Evolutionary conservation across 2,888 invertebrate species (phyloP), one percentile per base, ranked within the genome.

Genomic region (Volucella inflata): DNA sequence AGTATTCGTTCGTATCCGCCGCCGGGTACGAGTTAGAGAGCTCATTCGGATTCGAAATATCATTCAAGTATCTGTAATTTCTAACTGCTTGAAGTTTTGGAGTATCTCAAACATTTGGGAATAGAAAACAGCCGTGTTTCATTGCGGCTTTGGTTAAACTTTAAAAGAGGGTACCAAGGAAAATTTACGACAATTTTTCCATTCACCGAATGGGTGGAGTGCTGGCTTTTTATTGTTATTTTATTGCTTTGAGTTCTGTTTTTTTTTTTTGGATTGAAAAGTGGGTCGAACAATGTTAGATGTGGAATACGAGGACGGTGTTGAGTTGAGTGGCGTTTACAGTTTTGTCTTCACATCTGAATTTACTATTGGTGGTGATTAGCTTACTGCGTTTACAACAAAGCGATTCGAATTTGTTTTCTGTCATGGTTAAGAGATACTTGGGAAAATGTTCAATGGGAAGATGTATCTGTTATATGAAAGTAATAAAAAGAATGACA

Each of bases 211-310:
- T 67, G 53, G 75, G 21, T 55, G 70, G 65, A 67, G 79, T 79
- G 59, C 79, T 79, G 70, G 70, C 70, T 84, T 79, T 30, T 84
- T 84, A 84, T 79, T 84, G 75, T 40, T 16, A 64, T 84, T 84
- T 84, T 79, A 79, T 79, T 65, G 79, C 79, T 60, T 16, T 8
- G 64, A 40, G 4, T 30, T 30, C 30, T 30, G 30, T 30, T 30
- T 30, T 30, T 21, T 21, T 21, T 21, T 4, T 12, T 74, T 74
- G 48, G 64, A 11, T 65, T 65, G 71, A 67, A 77, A 82, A 60
- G 59, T 59, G 68, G 68, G 64, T 30, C 30, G 30, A 6, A 30
- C 30, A 30, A 30, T 6, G 30, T 30, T 30, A 30, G 30, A 30
- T 30, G 30, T 30, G 30, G 30, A 30, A 30, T 30, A 59, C 48